Evolutionary conservation across 2,113 vertebrate genomes (phyloP), one percentile per base, ranked within the genome.

Genomic region (Alosa alosa): DNA sequence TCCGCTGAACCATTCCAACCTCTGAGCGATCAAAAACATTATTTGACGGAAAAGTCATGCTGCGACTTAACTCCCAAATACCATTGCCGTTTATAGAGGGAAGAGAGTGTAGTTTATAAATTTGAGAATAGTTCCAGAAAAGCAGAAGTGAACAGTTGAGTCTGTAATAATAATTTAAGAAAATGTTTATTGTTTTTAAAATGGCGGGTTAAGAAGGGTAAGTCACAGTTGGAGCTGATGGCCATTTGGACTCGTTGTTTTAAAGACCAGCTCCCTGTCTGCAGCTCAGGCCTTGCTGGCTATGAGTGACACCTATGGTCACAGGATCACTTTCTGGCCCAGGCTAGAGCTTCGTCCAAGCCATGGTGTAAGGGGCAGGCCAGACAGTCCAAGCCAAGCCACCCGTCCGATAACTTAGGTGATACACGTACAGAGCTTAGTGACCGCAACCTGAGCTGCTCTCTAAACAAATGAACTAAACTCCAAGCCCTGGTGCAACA

Each of bases 401-500:
- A 86, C 83, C 86, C 85, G 86, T 84, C 86, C 84, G 89, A 92
- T 91, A 88, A 91, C 39, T 22, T 88, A 84, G 89, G 89, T 88
- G 87, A 91, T 90, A 88, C 88, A 47, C 5, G 22, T 84, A 81
- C 57, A 6, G 0, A 81, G 90, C 90, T 93, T 92, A 90, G 91
- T 93, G 88, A 92, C 88, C 11, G 90, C 68, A 94, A 91, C 87
- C 83, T 13, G 60, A 92, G 88, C 84, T 88, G 82, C 81, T 86
- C 83, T 88, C 92, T 91, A 92, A 93, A 92, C 90, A 92, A 94
- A 94, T 88, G 84, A 84, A 75, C 87, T 11, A 47, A 88, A 36
- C 91, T 86, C 86, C 90, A 89, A 90, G 90, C 20, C 72, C 55
- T 78, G 13, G 3, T 52, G 72, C 46, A 87, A 49, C 72, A 44